Percentiles rank a stretch among this genome's conserved stretches.
Evolutionary conservation across 2,113 vertebrate species (phyloP).

Genomic region (Tinamus guttatus): DNA sequence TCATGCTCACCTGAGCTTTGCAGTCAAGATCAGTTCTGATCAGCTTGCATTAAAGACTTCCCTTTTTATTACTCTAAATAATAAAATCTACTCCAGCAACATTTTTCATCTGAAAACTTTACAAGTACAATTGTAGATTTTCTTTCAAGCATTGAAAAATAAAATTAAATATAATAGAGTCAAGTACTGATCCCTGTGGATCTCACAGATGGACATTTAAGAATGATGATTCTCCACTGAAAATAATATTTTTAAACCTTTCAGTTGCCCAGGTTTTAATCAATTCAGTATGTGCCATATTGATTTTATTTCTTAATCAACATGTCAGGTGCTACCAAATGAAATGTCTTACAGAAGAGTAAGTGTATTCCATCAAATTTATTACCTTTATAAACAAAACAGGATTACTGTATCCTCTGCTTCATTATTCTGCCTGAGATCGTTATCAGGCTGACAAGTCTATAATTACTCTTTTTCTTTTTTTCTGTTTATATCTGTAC

Average conservation of each 20-base stretch:
- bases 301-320: conserved; percentile 49
- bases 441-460: conserved; percentile 20
- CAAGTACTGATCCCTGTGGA: not conserved
- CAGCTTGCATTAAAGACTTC: not conserved
- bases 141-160: not conserved
- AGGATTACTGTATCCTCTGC: not conserved
- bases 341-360: conserved; percentile 3
- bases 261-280: conserved; percentile 23
- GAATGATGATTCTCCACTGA: not conserved
- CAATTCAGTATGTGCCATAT: not conserved
- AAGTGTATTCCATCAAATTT: conserved; percentile 7
- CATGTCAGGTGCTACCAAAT: not conserved
- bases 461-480: not conserved
- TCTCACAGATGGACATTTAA: not conserved
- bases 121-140: not conserved
- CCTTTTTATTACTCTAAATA: not conserved
- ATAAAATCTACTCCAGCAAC: not conserved
- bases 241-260: conserved; percentile 32
- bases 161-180: not conserved
- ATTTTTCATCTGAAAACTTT: not conserved
- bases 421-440: conserved; percentile 11
- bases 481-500: not conserved
- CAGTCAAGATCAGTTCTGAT: not conserved
- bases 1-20: not conserved
- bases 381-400: conserved; percentile 40